These are phyloP conservation scores for Oreochromis mossambicus DNA, from an alignment of 2,797 vertebrate genomes.

Conservation along the genomic window DNA sequence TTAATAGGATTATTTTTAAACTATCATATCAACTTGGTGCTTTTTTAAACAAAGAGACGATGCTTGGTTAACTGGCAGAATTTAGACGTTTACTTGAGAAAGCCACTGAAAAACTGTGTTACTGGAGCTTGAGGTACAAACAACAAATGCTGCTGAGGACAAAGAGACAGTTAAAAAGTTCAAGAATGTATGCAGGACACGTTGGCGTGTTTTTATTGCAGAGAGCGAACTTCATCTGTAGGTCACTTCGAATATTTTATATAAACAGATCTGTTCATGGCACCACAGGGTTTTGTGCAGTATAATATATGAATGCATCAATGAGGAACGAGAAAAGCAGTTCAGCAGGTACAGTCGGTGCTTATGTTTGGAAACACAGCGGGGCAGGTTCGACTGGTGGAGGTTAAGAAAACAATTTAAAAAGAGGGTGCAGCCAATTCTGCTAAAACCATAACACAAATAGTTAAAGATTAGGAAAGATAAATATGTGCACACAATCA, in stretches of 20 bases:
- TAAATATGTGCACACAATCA: background rate
- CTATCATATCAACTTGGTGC: background rate
- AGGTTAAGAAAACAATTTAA: background rate
- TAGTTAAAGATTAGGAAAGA: background rate
- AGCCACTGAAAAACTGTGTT: background rate
- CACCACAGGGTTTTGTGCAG: background rate
- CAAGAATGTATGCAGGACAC: accelerated
- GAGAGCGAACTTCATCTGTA: background rate
- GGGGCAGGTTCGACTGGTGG: background rate
- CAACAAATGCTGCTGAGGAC: background rate
- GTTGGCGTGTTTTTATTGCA: accelerated
- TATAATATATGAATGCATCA: background rate
- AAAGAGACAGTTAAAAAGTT: background rate
- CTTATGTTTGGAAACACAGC: background rate
- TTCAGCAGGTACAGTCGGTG: background rate
- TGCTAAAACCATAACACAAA: background rate
- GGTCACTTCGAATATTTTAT: background rate
- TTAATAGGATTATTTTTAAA: background rate
- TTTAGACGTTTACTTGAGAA: background rate
- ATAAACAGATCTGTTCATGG: background rate
- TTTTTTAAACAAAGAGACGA: background rate
- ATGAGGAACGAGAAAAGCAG: background rate
- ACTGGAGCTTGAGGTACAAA: background rate
- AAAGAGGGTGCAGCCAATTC: background rate
- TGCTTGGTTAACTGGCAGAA: background rate